Percentiles rank a stretch among this genome's conserved stretches.
Evolutionary conservation across 2,888 invertebrate genomes (phyloP).

Genomic region (Watsonalla cultraria): DNA sequence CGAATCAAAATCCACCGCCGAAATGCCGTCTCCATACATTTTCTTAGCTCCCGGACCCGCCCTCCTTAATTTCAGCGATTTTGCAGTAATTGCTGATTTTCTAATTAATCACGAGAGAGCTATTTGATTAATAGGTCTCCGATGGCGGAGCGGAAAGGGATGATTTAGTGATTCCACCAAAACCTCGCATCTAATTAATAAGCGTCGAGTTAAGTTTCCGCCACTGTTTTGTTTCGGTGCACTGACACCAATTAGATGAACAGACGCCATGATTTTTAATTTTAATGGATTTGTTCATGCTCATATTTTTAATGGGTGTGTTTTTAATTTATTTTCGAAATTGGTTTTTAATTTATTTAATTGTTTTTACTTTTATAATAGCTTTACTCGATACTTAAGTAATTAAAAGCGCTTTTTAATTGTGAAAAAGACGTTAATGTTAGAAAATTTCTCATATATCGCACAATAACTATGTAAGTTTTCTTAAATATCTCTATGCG

Average conservation of each 20-base stretch:
- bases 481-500: too few species aligned
- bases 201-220: slow-evolving; percentile 38
- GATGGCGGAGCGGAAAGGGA: slow-evolving; percentile 31
- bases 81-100: slow-evolving; percentile 69
- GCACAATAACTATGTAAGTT: too few species aligned
- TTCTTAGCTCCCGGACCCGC: slow-evolving; percentile 9
- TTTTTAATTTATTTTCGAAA: neutral
- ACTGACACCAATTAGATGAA: neutral
- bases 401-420: too few species aligned
- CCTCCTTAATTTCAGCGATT: slow-evolving; percentile 52
- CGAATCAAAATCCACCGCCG: neutral
- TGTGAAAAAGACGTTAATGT: too few species aligned
- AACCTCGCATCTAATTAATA: slow-evolving; percentile 53
- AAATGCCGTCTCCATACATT: slow-evolving; percentile 3
- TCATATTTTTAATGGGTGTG: too few species aligned
- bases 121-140: slow-evolving; percentile 72
- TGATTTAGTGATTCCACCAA: slow-evolving; percentile 53
- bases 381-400: too few species aligned
- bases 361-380: too few species aligned
- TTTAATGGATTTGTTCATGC: too few species aligned
- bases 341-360: too few species aligned
- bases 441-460: too few species aligned
- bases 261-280: neutral
- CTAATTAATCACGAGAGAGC: slow-evolving; percentile 72
- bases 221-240: neutral